phyloP scores from a whole-genome alignment of 1,140 invertebrate genomes.

The Drosophila lacertosa region DNA sequence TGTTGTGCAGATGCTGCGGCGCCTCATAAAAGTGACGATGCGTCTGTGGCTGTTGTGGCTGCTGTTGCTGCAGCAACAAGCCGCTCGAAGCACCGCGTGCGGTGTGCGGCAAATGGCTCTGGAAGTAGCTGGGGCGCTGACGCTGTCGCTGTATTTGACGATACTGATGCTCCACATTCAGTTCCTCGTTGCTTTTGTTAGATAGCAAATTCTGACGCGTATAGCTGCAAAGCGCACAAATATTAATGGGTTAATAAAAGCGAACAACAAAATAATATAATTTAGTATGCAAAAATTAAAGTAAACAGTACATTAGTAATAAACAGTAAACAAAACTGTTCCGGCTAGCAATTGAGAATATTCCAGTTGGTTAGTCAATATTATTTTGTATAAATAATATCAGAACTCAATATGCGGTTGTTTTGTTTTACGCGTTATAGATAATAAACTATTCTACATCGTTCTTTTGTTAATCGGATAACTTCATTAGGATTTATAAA shows the following conservation, averaged over 20 bases:
- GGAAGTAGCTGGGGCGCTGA: slow-evolving; percentile 56
- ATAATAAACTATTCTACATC: no score
- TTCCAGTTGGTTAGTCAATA: no score
- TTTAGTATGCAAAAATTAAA: slow-evolving; percentile 6
- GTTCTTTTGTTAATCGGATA: no score
- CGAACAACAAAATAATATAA: slow-evolving; percentile 27
- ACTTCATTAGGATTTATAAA: neutral
- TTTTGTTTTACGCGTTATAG: no score
- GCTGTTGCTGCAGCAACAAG: slow-evolving; percentile 34
- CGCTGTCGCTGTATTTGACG: slow-evolving; percentile 59
- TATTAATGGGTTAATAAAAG: slow-evolving; percentile 77
- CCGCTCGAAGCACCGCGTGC: slow-evolving; percentile 37
- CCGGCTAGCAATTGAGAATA: neutral
- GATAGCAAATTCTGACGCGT: slow-evolving; percentile 93
- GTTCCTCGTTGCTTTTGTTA: slow-evolving; percentile 88
- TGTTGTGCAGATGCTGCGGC: slow-evolving; percentile 42
- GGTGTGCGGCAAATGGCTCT: slow-evolving; percentile 34
- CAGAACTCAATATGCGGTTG: neutral
- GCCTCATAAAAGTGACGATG: slow-evolving; percentile 59
- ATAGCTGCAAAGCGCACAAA: slow-evolving; percentile 86
- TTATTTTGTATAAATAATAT: neutral
- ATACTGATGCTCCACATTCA: slow-evolving; percentile 71
- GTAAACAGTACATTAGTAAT: slow-evolving; percentile 1
- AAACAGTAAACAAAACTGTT: neutral
- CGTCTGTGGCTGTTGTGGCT: slow-evolving; percentile 47